Base-by-base conservation (phyloP, 1,140 invertebrate genomes). In the Sycophila sp. region DNA sequence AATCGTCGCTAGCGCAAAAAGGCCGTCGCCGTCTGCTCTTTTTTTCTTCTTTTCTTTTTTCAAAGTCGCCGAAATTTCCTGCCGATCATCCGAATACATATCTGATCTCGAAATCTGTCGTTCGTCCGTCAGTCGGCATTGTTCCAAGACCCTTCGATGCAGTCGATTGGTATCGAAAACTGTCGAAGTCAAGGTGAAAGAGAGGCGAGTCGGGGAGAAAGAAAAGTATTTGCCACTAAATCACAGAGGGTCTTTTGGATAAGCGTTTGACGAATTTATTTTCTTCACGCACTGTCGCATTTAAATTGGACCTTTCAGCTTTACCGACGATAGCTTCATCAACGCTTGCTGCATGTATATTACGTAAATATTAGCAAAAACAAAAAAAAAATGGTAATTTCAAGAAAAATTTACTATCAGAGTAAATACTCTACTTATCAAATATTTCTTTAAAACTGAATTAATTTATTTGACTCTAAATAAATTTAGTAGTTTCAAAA, bases 101-200 rank as follows among this genome's bases (percentile, higher is more conserved):
- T 79, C 78, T 74, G 36, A 64, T 28, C 69, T 53, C 49, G 53
- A 72, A 49, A 77, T 70, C 73, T 62, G 7, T 67, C 15, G 4
- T 62, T 69, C 71, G 58, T 63, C 71, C 34, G 7, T 24, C 15
- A 4, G 15, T 30, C 32, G 17, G 45, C 73, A 80, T 81, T 80
- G 77, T 82, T 73, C 74, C 30, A 40, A 15, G 51, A 73, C 24
- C 45, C 24, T 66, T 30, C 59, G 22, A 28, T 66, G 42, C 28
- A 42, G 11, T 56, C 59, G 76, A 77, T 77, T 75, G 64, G 69
- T 71, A 80, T 80, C 77, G 72, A 77, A 62, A 56, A 58, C 30
- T 73, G 63, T 69, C 71, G 38, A 73, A 71, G 51, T 51, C 32
- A 64, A 73, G 67, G 56, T 71, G 17, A 28, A 45, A 47, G 10